These are phyloP conservation scores for Phorcus lineatus DNA, from an alignment of 2,888 invertebrate genomes.

Conservation along the genomic window DNA sequence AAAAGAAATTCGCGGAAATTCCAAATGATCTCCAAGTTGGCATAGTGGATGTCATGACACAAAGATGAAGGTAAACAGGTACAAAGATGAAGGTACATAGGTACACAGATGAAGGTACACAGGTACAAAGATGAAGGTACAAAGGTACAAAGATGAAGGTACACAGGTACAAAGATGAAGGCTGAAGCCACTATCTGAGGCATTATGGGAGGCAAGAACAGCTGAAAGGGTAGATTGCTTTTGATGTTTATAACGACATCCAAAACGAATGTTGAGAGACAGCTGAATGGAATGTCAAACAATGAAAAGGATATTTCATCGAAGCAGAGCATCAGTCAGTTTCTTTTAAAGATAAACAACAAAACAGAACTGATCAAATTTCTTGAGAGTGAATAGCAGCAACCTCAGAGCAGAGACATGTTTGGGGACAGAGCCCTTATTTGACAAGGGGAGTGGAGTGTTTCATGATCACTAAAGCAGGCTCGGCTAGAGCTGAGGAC, in stretches of 20 bases:
- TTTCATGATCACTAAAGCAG: background rate
- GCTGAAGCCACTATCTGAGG: no score
- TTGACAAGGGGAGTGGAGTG: background rate
- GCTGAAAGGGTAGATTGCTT: background rate
- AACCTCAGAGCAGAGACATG: background rate
- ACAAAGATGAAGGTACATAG: no score
- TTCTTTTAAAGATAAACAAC: background rate
- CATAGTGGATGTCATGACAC: background rate
- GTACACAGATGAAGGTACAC: no score
- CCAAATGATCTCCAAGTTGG: background rate
- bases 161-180: no score
- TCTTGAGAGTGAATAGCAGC: background rate
- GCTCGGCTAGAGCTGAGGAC: background rate
- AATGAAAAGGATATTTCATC: background rate
- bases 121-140: no score
- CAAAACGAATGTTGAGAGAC: background rate
- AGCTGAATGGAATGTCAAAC: background rate
- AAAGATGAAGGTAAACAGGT: no score
- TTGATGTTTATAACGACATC: background rate
- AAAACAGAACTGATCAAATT: background rate
- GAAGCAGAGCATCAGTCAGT: background rate
- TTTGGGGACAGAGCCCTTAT: background rate
- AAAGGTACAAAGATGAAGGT: no score
- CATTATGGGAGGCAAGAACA: background rate
- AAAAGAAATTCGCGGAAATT: background rate